Conservation (phyloP, 1,140 invertebrate species). For the Meloidogyne floridensis region DNA sequence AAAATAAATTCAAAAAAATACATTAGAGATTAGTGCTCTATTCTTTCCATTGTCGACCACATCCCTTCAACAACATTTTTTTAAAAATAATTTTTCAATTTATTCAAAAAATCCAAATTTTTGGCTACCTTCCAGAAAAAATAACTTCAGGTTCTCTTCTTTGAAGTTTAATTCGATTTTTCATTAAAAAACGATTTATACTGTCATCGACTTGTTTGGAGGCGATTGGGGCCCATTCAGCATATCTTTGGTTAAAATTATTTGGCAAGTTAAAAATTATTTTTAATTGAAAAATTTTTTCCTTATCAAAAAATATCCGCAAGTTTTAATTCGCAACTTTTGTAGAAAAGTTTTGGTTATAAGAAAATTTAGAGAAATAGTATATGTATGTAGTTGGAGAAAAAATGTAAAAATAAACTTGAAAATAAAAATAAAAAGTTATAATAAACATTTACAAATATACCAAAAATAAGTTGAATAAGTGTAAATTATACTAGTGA, state of each 20-base stretch:
- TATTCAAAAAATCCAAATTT: background rate
- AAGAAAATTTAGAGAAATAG: too few species aligned
- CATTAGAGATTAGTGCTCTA: slow-evolving; percentile 51
- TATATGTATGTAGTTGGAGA: too few species aligned
- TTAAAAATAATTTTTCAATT: background rate
- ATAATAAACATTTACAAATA: too few species aligned
- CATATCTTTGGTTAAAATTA: slow-evolving; percentile 29
- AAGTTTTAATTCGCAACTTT: too few species aligned
- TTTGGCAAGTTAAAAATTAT: background rate
- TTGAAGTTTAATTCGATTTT: slow-evolving; percentile 53
- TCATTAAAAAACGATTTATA: slow-evolving; percentile 53
- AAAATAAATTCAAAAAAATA: slow-evolving; percentile 16
- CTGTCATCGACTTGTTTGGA: slow-evolving; percentile 58
- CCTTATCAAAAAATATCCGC: too few species aligned
- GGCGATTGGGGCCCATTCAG: slow-evolving; percentile 45
- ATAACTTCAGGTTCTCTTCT: slow-evolving; percentile 53
- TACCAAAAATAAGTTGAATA: too few species aligned
- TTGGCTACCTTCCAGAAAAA: slow-evolving; percentile 37
- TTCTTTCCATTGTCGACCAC: slow-evolving; percentile 61
- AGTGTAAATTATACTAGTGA: too few species aligned
- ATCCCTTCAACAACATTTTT: slow-evolving; percentile 27
- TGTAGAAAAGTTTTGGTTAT: too few species aligned
- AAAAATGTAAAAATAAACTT: too few species aligned
- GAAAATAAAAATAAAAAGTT: too few species aligned
- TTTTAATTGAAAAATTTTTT: too few species aligned